Evolutionary conservation across 1,140 invertebrate genomes (phyloP).

Genomic region (Odontomachus brunneus): DNA sequence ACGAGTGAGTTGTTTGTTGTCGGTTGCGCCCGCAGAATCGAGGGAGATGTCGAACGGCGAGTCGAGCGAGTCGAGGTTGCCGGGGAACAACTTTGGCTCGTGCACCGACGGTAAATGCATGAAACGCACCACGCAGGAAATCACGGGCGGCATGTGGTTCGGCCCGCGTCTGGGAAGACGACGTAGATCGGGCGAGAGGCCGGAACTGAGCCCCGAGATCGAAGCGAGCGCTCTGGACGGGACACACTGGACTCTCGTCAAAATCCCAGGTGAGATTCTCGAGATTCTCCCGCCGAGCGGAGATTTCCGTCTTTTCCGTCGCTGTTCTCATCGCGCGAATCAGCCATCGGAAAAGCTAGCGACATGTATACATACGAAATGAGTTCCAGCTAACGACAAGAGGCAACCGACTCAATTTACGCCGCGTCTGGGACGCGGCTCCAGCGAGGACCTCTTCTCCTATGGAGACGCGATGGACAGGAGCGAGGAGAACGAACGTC

Average conservation of each 20-base stretch:
- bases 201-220: constrained; percentile 68
- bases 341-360: too few species aligned
- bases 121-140: constrained; percentile 71
- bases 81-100: constrained; percentile 68
- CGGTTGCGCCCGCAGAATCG: constrained; percentile 19
- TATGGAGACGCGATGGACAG: constrained; percentile 32
- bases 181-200: constrained; percentile 76
- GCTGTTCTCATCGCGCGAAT: too few species aligned
- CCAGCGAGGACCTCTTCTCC: constrained; percentile 61
- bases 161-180: constrained; percentile 82
- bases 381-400: constrained; percentile 64
- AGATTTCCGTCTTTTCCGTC: too few species aligned
- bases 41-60: constrained; percentile 38
- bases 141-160: constrained; percentile 82
- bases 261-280: constrained; percentile 72
- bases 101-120: constrained; percentile 76
- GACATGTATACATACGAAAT: background rate
- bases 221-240: constrained; percentile 74
- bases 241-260: constrained; percentile 73
- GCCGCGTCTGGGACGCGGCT: constrained; percentile 78
- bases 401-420: constrained; percentile 76
- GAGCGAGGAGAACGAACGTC: constrained; percentile 47
- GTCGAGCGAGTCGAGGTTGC: constrained; percentile 39
- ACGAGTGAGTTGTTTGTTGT: background rate
- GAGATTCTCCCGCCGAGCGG: too few species aligned